Percentiles rank a stretch among this genome's conserved stretches.
These are phyloP conservation scores for Parasteatoda tepidariorum DNA, from an alignment of 1,140 invertebrate species.

Conservation along the genomic window DNA sequence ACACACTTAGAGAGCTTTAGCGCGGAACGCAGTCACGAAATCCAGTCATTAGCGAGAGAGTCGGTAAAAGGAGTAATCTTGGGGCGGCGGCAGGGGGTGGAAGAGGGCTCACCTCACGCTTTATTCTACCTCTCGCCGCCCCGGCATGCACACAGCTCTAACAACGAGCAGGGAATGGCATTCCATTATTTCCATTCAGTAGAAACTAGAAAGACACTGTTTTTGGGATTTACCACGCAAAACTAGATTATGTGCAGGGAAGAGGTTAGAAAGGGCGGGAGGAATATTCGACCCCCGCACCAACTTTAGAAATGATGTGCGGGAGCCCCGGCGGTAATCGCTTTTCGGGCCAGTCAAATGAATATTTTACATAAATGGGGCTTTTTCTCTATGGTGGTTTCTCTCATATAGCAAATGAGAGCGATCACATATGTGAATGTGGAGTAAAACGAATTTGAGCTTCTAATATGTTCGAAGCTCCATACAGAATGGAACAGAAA, in stretches of 20 bases:
- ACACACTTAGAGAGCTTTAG: slow-evolving; percentile 50
- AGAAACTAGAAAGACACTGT: slow-evolving; percentile 45
- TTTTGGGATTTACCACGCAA: slow-evolving; percentile 60
- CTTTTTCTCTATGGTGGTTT: slow-evolving; percentile 4
- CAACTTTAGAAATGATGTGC: neutral
- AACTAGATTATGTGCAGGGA: slow-evolving; percentile 40
- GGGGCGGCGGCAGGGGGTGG: slow-evolving; percentile 11
- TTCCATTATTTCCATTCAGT: slow-evolving; percentile 55
- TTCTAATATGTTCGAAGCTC: too few relatives aligned
- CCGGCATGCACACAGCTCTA: too few relatives aligned
- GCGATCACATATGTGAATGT: neutral
- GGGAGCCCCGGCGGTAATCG: slow-evolving; percentile 30
- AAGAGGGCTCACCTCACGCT: neutral
- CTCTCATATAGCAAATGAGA: neutral
- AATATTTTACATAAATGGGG: slow-evolving; percentile 53
- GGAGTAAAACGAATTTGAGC: too few relatives aligned
- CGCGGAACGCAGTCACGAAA: slow-evolving; percentile 47
- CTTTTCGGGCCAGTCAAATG: slow-evolving; percentile 51
- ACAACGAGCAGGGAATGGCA: slow-evolving; percentile 20
- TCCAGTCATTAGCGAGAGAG: slow-evolving; percentile 54
- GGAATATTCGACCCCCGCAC: neutral
- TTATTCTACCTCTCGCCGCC: neutral
- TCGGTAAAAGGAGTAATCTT: slow-evolving; percentile 54
- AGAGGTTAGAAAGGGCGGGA: neutral
- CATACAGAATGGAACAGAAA: too few relatives aligned